phyloP scores from a whole-genome alignment of 2,888 invertebrate genomes.

The Zygogramma bicolorata region DNA sequence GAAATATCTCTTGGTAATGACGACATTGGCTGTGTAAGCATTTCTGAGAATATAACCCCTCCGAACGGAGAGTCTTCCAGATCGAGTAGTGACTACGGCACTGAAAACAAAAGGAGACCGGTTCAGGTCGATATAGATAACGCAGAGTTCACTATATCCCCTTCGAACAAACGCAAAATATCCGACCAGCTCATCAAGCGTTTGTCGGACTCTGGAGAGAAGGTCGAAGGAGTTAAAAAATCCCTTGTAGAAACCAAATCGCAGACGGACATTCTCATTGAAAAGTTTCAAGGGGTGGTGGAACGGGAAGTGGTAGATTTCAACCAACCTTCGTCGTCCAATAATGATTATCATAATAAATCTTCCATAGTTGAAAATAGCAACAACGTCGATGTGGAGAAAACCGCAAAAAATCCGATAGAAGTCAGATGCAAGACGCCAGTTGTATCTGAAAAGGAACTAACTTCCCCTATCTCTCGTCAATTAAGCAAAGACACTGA shows the following conservation, averaged over 20 bases:
- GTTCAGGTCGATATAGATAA: conserved; percentile 57
- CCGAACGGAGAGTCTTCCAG: conserved; percentile 45
- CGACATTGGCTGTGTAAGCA: conserved; percentile 44
- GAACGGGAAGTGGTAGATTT: neutral
- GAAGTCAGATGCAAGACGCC: neutral
- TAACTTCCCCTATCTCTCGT: too few relatives aligned
- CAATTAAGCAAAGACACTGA: conserved; percentile 3
- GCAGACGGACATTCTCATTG: conserved; percentile 35
- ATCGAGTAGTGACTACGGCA: conserved; percentile 38
- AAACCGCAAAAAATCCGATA: conserved; percentile 8
- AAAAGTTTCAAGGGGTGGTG: conserved; percentile 29
- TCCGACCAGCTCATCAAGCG: conserved; percentile 61
- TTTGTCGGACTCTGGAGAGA: conserved; percentile 50
- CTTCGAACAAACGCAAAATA: conserved; percentile 59
- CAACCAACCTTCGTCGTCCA: neutral
- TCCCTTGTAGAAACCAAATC: conserved; percentile 15
- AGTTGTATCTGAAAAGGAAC: neutral
- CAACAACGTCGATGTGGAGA: conserved; percentile 3
- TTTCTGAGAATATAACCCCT: conserved; percentile 49
- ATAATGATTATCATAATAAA: neutral
- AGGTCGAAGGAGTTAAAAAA: conserved; percentile 39
- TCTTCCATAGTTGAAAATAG: neutral
- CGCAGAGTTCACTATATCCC: conserved; percentile 55
- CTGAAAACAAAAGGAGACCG: conserved; percentile 53
- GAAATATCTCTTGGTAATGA: conserved; percentile 57